Evolutionary conservation across 2,113 vertebrate genomes (phyloP).

Genomic region (Dipodomys stephensi): DNA sequence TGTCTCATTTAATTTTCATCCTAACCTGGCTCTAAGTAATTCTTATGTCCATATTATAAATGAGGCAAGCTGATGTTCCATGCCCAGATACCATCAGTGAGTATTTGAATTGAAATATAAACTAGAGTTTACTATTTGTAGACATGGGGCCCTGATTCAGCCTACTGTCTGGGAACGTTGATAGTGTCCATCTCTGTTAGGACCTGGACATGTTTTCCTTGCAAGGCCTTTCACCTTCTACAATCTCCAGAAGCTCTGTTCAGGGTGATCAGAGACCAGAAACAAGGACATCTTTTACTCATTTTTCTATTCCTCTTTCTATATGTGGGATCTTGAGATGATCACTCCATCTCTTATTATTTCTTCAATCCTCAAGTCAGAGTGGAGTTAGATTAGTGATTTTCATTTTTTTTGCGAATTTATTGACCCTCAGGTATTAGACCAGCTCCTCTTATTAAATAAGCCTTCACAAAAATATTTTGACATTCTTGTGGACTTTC

Average conservation of each 20-base stretch:
- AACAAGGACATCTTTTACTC: not conserved
- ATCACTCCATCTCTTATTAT: not conserved
- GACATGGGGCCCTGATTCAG: not conserved
- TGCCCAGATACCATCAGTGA: not conserved
- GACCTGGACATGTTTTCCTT: not conserved
- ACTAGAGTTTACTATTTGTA: not conserved
- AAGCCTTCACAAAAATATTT: not conserved
- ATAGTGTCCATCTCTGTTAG: not conserved
- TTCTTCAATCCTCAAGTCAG: not conserved
- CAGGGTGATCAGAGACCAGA: not conserved
- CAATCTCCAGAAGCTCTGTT: not conserved
- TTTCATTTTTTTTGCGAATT: not conserved
- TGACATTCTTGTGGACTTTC: not conserved
- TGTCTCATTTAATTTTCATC: not conserved
- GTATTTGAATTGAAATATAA: not conserved
- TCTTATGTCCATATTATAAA: not conserved
- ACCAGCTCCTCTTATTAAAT: not conserved
- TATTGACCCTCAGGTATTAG: not conserved
- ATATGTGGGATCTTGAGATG: not conserved
- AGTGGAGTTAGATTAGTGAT: not conserved
- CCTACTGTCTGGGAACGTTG: not conserved
- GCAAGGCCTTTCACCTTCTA: not conserved
- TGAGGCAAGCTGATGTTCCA: not conserved
- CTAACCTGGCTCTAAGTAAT: not conserved
- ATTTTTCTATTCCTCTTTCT: not conserved